Evolutionary conservation across 2,888 invertebrate species (phyloP).

Genomic region (Parthenolecanium corni): DNA sequence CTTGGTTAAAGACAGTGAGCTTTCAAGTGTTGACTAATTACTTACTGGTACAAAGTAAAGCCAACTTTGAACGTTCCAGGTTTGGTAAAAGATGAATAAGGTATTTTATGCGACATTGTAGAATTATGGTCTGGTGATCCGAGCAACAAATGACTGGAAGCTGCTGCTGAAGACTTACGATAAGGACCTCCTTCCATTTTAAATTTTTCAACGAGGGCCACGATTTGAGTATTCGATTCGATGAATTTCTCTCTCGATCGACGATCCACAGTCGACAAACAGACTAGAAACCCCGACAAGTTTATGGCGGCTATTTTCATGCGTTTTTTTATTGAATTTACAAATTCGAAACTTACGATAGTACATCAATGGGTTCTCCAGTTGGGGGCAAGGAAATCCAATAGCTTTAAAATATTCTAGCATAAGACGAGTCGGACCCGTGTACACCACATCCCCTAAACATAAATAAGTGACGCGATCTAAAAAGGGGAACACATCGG

Average conservation of each 20-base stretch:
- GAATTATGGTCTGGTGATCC: slow-evolving; percentile 36
- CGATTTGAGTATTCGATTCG: slow-evolving; percentile 87
- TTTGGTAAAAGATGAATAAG: slow-evolving; percentile 59
- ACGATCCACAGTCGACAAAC: slow-evolving; percentile 62
- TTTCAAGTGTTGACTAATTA: neutral
- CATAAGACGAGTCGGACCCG: slow-evolving; percentile 82
- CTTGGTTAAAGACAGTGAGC: too few relatives aligned
- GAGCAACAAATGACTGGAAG: slow-evolving; percentile 31
- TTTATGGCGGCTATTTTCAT: too few relatives aligned
- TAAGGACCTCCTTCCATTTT: slow-evolving; percentile 70
- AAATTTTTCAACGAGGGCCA: slow-evolving; percentile 81
- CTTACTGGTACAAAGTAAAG: slow-evolving; percentile 34
- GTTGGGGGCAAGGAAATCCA: slow-evolving; percentile 90
- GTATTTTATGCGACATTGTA: slow-evolving; percentile 46
- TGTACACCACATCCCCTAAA: slow-evolving; percentile 81
- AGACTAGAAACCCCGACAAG: slow-evolving; percentile 46
- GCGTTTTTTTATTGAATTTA: neutral
- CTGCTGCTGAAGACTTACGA: slow-evolving; percentile 47
- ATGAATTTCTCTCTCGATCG: slow-evolving; percentile 80
- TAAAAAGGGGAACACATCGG: slow-evolving; percentile 90
- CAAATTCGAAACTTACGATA: slow-evolving; percentile 77
- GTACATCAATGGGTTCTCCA: slow-evolving; percentile 97
- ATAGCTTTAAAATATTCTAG: slow-evolving; percentile 89
- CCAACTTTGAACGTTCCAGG: slow-evolving; percentile 49
- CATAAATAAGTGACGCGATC: slow-evolving; percentile 84